phyloP scores from a whole-genome alignment of 2,888 invertebrate species.

The Miltochrista miniata region DNA sequence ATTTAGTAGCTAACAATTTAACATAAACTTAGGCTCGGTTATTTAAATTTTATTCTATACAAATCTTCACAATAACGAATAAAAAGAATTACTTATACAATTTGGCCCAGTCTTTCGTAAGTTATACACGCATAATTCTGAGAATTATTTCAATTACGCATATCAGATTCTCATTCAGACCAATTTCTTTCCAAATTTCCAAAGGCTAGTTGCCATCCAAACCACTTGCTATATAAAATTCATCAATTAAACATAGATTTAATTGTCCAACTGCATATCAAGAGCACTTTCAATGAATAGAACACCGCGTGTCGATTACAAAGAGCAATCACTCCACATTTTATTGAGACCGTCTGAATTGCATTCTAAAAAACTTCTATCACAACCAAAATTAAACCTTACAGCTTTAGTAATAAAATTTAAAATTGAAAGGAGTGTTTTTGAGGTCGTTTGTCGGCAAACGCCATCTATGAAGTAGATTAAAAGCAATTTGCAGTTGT shows the following conservation, averaged over 20 bases:
- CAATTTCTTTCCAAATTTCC: too few species aligned
- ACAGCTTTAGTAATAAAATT: constrained; percentile 16
- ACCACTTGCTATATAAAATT: constrained; percentile 21
- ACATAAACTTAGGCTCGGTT: too few species aligned
- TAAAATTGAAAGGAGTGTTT: constrained; percentile 14
- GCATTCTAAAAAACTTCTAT: constrained; percentile 47
- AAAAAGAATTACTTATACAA: too few species aligned
- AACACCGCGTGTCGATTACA: constrained; percentile 58
- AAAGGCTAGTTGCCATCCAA: background rate
- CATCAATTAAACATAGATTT: constrained; percentile 42
- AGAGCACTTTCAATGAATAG: constrained; percentile 35
- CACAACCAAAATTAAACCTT: constrained; percentile 21
- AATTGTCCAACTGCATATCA: constrained; percentile 36
- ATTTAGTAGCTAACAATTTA: too few species aligned
- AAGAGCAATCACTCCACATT: constrained; percentile 56
- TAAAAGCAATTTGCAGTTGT: constrained; percentile 72
- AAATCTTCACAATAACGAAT: too few species aligned
- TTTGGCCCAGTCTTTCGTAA: too few species aligned
- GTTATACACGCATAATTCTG: too few species aligned
- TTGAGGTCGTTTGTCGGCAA: constrained; percentile 57
- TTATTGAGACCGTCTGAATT: constrained; percentile 56
- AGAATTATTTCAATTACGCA: too few species aligned
- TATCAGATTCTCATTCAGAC: too few species aligned
- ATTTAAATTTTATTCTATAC: too few species aligned
- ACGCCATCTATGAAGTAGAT: constrained; percentile 71